Evolutionary conservation across 2,888 invertebrate genomes (phyloP).

Genomic region (Rhagonycha lutea): DNA sequence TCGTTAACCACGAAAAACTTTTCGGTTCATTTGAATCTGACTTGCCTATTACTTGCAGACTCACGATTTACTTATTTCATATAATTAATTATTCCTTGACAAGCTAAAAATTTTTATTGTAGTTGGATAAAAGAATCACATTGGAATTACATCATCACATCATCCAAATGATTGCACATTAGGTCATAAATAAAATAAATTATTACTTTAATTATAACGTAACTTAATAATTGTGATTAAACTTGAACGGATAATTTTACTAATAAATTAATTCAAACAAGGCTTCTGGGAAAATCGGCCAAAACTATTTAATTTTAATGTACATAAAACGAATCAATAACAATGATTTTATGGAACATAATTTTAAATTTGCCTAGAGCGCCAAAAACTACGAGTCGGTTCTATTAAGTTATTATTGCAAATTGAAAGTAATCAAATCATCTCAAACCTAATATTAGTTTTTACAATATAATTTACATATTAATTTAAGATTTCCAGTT

Average conservation of each 20-base stretch:
- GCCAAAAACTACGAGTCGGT: neutral
- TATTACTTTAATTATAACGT: neutral
- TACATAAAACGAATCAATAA: neutral
- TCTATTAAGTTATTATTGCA: neutral
- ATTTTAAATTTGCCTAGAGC: neutral
- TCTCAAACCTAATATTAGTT: neutral
- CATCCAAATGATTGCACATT: neutral
- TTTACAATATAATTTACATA: neutral
- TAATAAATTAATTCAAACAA: neutral
- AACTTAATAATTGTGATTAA: neutral
- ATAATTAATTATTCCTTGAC: neutral
- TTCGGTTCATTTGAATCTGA: neutral
- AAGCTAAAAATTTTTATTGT: neutral
- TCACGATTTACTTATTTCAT: neutral
- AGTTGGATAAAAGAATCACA: neutral
- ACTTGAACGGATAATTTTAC: neutral
- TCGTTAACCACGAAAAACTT: conserved; percentile 9
- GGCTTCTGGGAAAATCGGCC: neutral
- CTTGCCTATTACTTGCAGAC: neutral
- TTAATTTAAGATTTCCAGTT: neutral
- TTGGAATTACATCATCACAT: neutral
- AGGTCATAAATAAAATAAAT: neutral
- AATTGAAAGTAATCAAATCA: neutral
- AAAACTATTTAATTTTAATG: neutral
- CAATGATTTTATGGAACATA: neutral